Percentiles rank a stretch among this genome's conserved stretches.
These are phyloP conservation scores for Dolichopus griseipennis DNA, from an alignment of 2,888 invertebrate genomes.

Conservation along the genomic window DNA sequence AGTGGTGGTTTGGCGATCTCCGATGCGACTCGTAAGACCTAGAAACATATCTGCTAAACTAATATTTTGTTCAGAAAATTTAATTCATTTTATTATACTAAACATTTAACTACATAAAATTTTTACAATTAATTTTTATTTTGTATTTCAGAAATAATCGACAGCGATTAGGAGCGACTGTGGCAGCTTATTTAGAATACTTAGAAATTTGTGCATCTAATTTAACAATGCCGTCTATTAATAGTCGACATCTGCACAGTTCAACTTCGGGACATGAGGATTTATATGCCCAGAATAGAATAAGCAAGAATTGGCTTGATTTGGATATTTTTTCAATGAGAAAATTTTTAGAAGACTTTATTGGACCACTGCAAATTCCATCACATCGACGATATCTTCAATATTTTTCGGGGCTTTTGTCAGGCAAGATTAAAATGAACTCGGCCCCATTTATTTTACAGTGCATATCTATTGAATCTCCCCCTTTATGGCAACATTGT, in stretches of 20 bases:
- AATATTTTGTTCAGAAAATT: no score
- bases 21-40: no score
- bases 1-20: no score
- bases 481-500: slow-evolving; percentile 62
- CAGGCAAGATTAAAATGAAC: slow-evolving; percentile 82
- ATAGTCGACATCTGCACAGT: slow-evolving; percentile 8
- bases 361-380: slow-evolving; percentile 60
- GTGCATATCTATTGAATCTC: slow-evolving; percentile 75
- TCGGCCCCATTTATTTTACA: slow-evolving; percentile 77
- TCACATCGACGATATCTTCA: slow-evolving; percentile 80
- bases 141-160: slow-evolving; percentile 61
- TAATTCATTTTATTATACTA: no score
- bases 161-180: slow-evolving; percentile 76
- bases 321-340: slow-evolving; percentile 90
- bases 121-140: slow-evolving; percentile 13
- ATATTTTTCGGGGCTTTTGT: slow-evolving; percentile 83
- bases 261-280: slow-evolving; percentile 23
- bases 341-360: slow-evolving; percentile 75
- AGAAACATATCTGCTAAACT: no score
- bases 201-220: slow-evolving; percentile 73
- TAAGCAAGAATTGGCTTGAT: slow-evolving; percentile 49
- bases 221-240: slow-evolving; percentile 35
- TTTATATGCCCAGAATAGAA: slow-evolving; percentile 26
- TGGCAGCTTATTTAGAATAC: slow-evolving; percentile 91
- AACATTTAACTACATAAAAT: no score